A percentile compares a stretch with the other conserved stretches of the same genome.
These are phyloP conservation scores for Tethea ocularis DNA, from an alignment of 2,888 invertebrate genomes.

Conservation along the genomic window DNA sequence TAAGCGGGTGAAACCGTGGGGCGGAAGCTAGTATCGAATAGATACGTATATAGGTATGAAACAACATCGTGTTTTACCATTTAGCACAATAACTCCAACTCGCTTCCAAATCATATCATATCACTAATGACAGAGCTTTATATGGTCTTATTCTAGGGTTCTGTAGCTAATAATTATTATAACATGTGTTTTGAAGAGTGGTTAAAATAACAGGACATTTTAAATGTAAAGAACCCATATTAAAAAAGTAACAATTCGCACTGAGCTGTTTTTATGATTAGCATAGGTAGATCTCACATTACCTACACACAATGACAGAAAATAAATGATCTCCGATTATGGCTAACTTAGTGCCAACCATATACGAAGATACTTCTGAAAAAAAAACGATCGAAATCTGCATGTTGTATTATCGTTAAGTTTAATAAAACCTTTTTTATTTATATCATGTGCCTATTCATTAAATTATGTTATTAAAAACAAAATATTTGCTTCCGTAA, in stretches of 20 bases:
- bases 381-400: too few species aligned
- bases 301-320: not conserved
- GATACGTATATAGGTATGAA: slow-evolving; percentile 56
- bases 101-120: slow-evolving; percentile 51
- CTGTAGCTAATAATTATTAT: not conserved
- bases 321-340: slow-evolving; percentile 23
- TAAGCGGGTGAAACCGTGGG: too few species aligned
- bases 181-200: not conserved
- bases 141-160: slow-evolving; percentile 2
- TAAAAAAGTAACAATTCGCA: not conserved
- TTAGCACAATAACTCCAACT: slow-evolving; percentile 52
- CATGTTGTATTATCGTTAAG: too few species aligned
- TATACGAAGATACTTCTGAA: too few species aligned
- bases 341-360: slow-evolving; percentile 21
- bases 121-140: slow-evolving; percentile 42
- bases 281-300: slow-evolving; percentile 1
- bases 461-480: too few species aligned
- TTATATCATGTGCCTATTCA: too few species aligned
- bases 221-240: not conserved
- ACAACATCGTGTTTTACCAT: slow-evolving; percentile 43
- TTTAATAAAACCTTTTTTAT: slow-evolving; percentile 7
- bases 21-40: slow-evolving; percentile 36
- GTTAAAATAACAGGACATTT: not conserved
- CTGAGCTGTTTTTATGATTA: slow-evolving; percentile 12
- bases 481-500: too few species aligned